Evolutionary conservation across 1,140 invertebrate genomes (phyloP).

Genomic region (Microplitis demolitor): DNA sequence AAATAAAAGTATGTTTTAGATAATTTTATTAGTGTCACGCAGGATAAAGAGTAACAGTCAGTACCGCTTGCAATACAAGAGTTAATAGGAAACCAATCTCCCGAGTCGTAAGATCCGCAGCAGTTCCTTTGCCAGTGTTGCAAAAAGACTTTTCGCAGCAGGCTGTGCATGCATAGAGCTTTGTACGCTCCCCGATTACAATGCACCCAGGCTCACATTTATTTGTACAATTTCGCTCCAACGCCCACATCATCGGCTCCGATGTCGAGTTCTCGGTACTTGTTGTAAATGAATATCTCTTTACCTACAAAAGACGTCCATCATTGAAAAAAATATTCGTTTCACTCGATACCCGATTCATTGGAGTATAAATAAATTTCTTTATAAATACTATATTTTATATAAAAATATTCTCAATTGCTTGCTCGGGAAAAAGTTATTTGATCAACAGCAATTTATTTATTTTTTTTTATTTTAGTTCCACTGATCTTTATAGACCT

Average conservation of each 20-base stretch:
- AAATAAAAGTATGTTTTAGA: background rate
- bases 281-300: slow-evolving; percentile 80
- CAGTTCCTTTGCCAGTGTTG: slow-evolving; percentile 70
- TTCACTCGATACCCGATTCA: too few relatives aligned
- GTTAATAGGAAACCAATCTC: slow-evolving; percentile 52
- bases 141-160: slow-evolving; percentile 81
- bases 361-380: too few relatives aligned
- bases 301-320: slow-evolving; percentile 65
- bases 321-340: too few relatives aligned
- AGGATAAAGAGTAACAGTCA: slow-evolving; percentile 52
- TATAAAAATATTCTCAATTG: too few relatives aligned
- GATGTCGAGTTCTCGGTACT: slow-evolving; percentile 80
- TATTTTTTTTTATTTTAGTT: too few relatives aligned
- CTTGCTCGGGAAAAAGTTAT: too few relatives aligned
- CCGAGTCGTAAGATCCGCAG: slow-evolving; percentile 43
- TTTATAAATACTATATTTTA: too few relatives aligned
- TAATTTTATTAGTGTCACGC: slow-evolving; percentile 44
- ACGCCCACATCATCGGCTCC: slow-evolving; percentile 75
- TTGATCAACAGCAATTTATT: too few relatives aligned
- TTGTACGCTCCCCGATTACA: slow-evolving; percentile 83
- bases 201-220: slow-evolving; percentile 86
- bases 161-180: slow-evolving; percentile 80
- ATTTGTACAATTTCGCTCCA: slow-evolving; percentile 80
- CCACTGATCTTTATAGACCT: too few relatives aligned
- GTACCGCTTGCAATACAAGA: slow-evolving; percentile 47